phyloP scores from a whole-genome alignment of 1,140 invertebrate species.

The Tribolium castaneum region DNA sequence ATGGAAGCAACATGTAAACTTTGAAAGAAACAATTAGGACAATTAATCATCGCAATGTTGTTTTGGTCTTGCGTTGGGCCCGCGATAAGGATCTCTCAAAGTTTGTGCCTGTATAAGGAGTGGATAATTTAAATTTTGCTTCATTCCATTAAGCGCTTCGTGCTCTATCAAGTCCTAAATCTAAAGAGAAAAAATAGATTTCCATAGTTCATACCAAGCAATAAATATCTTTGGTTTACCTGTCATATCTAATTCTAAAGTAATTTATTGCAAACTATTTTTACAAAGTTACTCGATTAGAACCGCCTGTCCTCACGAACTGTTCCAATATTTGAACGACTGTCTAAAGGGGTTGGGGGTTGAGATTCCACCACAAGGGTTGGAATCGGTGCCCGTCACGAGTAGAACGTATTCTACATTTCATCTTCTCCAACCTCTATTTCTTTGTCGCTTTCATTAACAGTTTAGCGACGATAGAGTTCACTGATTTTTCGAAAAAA shows the following conservation, averaged over 20 bases:
- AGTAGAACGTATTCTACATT: conserved; percentile 35
- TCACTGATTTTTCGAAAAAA: conserved; percentile 7
- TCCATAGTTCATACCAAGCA: background rate
- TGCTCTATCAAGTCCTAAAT: background rate
- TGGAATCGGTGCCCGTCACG: conserved; percentile 35
- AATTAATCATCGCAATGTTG: too few relatives aligned
- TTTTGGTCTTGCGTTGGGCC: background rate
- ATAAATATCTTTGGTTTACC: conserved; percentile 14
- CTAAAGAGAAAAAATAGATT: background rate
- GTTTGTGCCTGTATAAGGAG: background rate
- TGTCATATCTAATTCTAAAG: conserved; percentile 1
- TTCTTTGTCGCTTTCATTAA: conserved; percentile 33
- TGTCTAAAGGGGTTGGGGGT: conserved; percentile 19
- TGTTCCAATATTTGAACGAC: conserved; percentile 30
- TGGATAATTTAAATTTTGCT: background rate
- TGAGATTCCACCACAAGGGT: conserved; percentile 17
- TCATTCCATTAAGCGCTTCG: background rate
- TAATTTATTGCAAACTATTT: conserved; percentile 35
- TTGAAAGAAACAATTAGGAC: too few relatives aligned
- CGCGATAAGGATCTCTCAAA: background rate
- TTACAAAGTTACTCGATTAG: background rate
- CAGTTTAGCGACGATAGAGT: conserved; percentile 26
- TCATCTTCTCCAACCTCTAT: background rate
- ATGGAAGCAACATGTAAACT: too few relatives aligned
- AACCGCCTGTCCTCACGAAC: conserved; percentile 34